Percentiles rank a stretch among this genome's conserved stretches.
Conservation (phyloP, 2,797 vertebrate species). For the Corythornis leucogaster region DNA sequence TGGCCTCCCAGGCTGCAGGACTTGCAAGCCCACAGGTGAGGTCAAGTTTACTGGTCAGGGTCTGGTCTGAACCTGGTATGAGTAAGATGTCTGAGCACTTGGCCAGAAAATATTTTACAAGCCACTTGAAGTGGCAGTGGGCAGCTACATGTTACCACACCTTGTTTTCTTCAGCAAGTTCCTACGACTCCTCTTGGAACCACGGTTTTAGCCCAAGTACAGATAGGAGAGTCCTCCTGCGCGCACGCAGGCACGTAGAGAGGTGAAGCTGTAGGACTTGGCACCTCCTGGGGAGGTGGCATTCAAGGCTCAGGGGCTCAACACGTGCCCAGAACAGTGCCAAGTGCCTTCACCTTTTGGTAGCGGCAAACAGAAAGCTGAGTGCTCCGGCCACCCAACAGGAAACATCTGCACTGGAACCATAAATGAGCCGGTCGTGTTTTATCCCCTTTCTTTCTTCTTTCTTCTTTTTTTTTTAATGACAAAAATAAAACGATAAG, state of each 20-base stretch:
- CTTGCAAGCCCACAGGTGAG: neutral
- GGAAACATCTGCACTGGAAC: constrained; percentile 69
- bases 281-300: neutral
- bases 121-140: neutral
- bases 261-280: neutral
- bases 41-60: neutral
- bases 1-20: neutral
- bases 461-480: constrained; percentile 13
- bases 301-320: neutral
- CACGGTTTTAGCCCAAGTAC: neutral
- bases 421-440: constrained; percentile 49
- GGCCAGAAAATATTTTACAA: neutral
- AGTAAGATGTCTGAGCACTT: constrained; percentile 14
- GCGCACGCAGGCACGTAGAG: neutral
- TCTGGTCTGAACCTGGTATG: accelerated
- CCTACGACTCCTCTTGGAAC: neutral
- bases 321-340: constrained; percentile 24
- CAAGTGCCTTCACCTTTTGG: neutral
- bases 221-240: neutral
- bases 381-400: neutral
- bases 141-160: neutral
- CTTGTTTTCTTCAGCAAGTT: neutral
- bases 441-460: constrained; percentile 12
- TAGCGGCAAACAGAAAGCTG: constrained; percentile 17
- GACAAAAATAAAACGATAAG: constrained; percentile 64